Base-by-base conservation (phyloP, 2,797 vertebrate species). In the Geotrypetes seraphini region DNA sequence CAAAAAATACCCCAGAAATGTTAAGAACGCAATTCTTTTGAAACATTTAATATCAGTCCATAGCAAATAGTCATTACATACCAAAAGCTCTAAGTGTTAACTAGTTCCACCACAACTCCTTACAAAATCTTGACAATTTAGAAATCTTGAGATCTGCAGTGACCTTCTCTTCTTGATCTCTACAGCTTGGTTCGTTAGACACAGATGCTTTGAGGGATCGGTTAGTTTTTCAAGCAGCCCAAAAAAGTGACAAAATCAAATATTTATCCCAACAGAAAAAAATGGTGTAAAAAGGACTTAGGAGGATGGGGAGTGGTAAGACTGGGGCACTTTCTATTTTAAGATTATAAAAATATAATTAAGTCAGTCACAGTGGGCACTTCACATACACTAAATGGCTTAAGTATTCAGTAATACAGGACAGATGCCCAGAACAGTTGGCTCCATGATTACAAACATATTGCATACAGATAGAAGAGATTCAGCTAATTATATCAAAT, bases 11-110 rank as follows among this genome's bases (percentile, higher is more conserved):
- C 80, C 73, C 85, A 85, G 82, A 80, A 90, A 91, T 88, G 91
- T 74, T 71, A 76, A 79, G 79, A 92, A 90, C 70, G 76, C 84
- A 88, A 79, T 84, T 78, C 84, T n/a, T 90, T 80, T 89, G 80
- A 86, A 94, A 91, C 86, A 90, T 83, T 86, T 82, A 79, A 78
- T 86, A 89, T 90, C 87, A 90, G 89, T 92, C 85, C 86, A 87
- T 88, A 89, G 90, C 86, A 89, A 93, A 88, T 82, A 87, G 81
- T 90, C 81, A 89, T 85, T 85, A 90, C 79, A 90, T 84, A 89
- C 84, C 86, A 83, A 85, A 78, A 70, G 82, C 81, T 86, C 77
- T 89, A 86, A 84, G 79, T 76, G 83, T 82, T 77, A 78, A 81
- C 82, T 80, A 77, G 67, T 67, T 79, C 73, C 76, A 81, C 83